Evolutionary conservation across 2,113 vertebrate genomes (phyloP).

Genomic region (Catharus minimus): DNA sequence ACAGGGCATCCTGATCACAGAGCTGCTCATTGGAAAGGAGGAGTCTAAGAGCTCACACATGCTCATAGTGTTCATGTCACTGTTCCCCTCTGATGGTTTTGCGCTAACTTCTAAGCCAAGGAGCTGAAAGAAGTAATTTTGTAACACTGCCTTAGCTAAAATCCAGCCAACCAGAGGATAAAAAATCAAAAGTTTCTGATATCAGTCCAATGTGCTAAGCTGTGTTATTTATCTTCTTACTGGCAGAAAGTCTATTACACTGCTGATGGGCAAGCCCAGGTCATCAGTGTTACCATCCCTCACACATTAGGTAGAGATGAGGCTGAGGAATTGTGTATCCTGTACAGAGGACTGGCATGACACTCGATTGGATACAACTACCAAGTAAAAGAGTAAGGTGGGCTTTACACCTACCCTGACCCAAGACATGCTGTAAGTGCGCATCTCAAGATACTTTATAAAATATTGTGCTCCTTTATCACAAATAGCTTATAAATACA

Average conservation of each 20-base stretch:
- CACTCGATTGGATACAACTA: neutral
- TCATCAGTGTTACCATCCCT: neutral
- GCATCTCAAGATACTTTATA: neutral
- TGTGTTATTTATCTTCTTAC: neutral
- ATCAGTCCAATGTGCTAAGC: neutral
- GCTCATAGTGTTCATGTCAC: neutral
- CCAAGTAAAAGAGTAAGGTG: neutral
- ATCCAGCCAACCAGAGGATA: neutral
- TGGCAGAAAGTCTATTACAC: neutral
- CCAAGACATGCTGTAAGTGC: neutral
- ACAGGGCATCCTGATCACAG: neutral
- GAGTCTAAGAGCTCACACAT: neutral
- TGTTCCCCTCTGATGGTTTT: neutral
- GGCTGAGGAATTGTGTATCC: neutral
- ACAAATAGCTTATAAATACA: neutral
- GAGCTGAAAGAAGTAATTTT: neutral
- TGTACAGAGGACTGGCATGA: neutral
- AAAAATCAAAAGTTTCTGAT: neutral
- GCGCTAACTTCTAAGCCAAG: neutral
- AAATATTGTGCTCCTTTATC: neutral
- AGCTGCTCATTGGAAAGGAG: neutral
- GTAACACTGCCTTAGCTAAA: neutral
- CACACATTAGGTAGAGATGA: neutral
- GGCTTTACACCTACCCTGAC: neutral
- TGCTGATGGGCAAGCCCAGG: neutral